Conservation (phyloP, 1,140 invertebrate genomes). For the Mesaphorura yosii region DNA sequence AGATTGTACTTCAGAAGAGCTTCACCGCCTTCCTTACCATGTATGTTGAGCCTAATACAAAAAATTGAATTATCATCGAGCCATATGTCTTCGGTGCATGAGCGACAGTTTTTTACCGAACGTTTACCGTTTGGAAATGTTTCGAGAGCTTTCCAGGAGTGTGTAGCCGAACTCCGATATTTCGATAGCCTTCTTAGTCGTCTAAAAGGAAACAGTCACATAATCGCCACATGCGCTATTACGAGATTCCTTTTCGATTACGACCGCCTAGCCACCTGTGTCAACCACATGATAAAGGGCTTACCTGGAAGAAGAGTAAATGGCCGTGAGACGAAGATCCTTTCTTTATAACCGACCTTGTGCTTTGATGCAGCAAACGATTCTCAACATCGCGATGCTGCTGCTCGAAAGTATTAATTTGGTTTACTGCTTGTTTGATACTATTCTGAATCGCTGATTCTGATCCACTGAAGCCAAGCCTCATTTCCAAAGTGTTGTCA, state of each 20-base stretch:
- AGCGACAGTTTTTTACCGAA: background rate
- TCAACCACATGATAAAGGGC: background rate
- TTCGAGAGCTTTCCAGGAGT: background rate
- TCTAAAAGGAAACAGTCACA: background rate
- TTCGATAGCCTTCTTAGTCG: background rate
- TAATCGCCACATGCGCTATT: background rate
- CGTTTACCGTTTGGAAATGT: background rate
- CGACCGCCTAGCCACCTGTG: too few species aligned
- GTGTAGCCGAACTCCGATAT: background rate
- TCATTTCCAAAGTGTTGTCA: too few species aligned
- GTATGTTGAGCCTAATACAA: background rate
- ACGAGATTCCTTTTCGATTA: too few species aligned
- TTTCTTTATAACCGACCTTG: background rate
- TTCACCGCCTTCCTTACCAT: background rate
- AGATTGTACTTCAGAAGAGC: background rate
- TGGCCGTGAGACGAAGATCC: background rate
- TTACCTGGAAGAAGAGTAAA: background rate
- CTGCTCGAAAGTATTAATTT: too few species aligned
- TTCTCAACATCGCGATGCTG: background rate
- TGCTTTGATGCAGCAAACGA: background rate
- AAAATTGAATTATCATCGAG: too few species aligned
- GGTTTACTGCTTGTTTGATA: too few species aligned
- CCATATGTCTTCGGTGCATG: too few species aligned
- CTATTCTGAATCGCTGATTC: too few species aligned
- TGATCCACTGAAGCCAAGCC: too few species aligned